Percentiles rank a stretch among this genome's conserved stretches.
phyloP scores from a whole-genome alignment of 1,140 invertebrate species.

The Cydia strobilella region DNA sequence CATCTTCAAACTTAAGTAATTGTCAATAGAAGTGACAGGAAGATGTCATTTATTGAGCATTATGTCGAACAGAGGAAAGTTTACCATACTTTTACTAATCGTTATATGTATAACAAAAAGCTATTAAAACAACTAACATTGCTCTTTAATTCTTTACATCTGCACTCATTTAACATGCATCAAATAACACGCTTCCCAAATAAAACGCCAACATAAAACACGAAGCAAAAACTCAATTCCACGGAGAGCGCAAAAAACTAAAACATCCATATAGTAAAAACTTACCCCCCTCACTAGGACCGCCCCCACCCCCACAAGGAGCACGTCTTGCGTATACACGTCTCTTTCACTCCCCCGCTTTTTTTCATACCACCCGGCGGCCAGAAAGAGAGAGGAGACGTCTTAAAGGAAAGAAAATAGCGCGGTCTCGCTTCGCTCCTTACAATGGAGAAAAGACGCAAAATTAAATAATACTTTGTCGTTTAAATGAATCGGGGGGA shows the following conservation, averaged over 20 bases:
- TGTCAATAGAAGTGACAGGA: too few species aligned
- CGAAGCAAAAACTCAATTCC: conserved; percentile 25
- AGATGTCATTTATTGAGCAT: too few species aligned
- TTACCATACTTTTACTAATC: too few species aligned
- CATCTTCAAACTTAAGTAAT: too few species aligned
- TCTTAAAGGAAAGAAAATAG: conserved; percentile 63
- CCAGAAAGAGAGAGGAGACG: conserved; percentile 52
- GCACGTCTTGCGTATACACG: conserved; percentile 65
- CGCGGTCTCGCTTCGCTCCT: conserved; percentile 60
- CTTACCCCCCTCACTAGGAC: conserved; percentile 59
- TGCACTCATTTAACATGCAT: conserved; percentile 34
- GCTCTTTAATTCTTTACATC: conserved; percentile 21
- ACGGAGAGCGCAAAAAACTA: conserved; percentile 40
- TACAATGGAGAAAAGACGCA: conserved; percentile 77
- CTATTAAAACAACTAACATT: conserved; percentile 26
- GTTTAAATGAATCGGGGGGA: conserved; percentile 72
- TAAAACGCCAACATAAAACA: conserved; percentile 36
- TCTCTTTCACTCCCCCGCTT: conserved; percentile 55
- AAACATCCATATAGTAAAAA: conserved; percentile 70
- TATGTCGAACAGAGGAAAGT: too few species aligned
- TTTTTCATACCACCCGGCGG: conserved; percentile 41
- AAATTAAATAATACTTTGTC: conserved; percentile 80
- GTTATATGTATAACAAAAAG: not conserved
- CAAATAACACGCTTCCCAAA: conserved; percentile 36
- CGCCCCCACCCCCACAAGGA: conserved; percentile 70